Evolutionary conservation across 2,888 invertebrate species (phyloP).

Genomic region (Eupithecia tripunctaria): DNA sequence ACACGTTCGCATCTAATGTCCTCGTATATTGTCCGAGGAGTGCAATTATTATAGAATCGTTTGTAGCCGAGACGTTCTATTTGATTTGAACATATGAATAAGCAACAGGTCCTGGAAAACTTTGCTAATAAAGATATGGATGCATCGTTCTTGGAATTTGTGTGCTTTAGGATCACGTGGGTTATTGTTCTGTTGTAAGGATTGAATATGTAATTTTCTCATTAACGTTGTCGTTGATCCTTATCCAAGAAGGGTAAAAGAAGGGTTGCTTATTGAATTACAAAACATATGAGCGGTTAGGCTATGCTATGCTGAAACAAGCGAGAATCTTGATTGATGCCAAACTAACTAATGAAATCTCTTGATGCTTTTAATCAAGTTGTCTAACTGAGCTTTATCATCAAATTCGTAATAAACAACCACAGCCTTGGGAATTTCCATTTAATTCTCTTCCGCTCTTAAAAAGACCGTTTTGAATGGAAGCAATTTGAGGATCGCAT

Average conservation of each 20-base stretch:
- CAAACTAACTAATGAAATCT: neutral
- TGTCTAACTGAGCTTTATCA: constrained; percentile 1
- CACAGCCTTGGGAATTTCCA: constrained; percentile 44
- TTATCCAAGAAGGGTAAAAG: neutral
- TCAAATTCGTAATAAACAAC: constrained; percentile 13
- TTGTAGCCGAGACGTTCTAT: constrained; percentile 32
- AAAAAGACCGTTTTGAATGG: constrained; percentile 64
- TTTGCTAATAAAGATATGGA: constrained; percentile 27
- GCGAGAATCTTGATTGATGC: neutral
- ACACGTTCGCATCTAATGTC: constrained; percentile 83
- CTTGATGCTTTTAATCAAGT: constrained; percentile 2
- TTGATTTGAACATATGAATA: constrained; percentile 28
- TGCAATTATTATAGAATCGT: constrained; percentile 73
- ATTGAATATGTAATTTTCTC: neutral
- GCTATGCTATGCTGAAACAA: neutral
- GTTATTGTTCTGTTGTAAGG: neutral
- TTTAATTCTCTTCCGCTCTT: constrained; percentile 43
- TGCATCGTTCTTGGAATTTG: constrained; percentile 17
- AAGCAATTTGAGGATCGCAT: constrained; percentile 75
- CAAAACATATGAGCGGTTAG: neutral
- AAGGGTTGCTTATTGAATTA: neutral
- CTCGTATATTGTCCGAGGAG: constrained; percentile 80
- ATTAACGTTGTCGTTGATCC: neutral
- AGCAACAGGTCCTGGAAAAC: constrained; percentile 36
- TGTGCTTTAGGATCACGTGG: neutral